Evolutionary conservation across 2,888 invertebrate genomes (phyloP).

Genomic region (Patella depressa): DNA sequence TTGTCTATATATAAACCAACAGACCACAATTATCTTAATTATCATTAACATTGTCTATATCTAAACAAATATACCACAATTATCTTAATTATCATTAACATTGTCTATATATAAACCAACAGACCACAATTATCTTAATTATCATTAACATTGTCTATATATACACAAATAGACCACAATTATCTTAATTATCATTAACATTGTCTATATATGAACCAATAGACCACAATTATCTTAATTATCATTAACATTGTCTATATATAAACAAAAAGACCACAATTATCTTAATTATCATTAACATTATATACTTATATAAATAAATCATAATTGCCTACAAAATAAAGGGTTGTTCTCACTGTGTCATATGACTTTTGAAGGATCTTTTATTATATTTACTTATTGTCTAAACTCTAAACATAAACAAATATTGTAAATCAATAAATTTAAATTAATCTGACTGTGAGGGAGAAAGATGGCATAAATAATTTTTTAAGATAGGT

Average conservation of each 20-base stretch:
- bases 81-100: slow-evolving; percentile 87
- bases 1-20: slow-evolving; percentile 76
- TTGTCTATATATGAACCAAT: slow-evolving; percentile 76
- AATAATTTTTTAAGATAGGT: too few relatives aligned
- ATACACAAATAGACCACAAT: neutral
- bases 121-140: slow-evolving; percentile 76
- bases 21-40: slow-evolving; percentile 76
- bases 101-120: slow-evolving; percentile 76
- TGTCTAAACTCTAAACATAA: too few relatives aligned
- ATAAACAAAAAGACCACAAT: neutral
- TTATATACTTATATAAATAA: slow-evolving; percentile 72
- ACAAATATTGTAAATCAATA: too few relatives aligned
- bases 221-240: slow-evolving; percentile 76
- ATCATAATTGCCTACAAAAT: slow-evolving; percentile 66
- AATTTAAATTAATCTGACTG: too few relatives aligned
- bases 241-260: slow-evolving; percentile 86
- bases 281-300: slow-evolving; percentile 87
- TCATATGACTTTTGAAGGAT: too few relatives aligned
- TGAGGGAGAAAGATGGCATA: too few relatives aligned
- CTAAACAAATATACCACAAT: neutral
- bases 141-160: slow-evolving; percentile 86
- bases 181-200: slow-evolving; percentile 87
- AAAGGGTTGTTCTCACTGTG: too few relatives aligned
- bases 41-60: slow-evolving; percentile 86
- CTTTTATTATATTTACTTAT: too few relatives aligned